phyloP scores from a whole-genome alignment of 2,888 invertebrate species.

The Hyles lineata region DNA sequence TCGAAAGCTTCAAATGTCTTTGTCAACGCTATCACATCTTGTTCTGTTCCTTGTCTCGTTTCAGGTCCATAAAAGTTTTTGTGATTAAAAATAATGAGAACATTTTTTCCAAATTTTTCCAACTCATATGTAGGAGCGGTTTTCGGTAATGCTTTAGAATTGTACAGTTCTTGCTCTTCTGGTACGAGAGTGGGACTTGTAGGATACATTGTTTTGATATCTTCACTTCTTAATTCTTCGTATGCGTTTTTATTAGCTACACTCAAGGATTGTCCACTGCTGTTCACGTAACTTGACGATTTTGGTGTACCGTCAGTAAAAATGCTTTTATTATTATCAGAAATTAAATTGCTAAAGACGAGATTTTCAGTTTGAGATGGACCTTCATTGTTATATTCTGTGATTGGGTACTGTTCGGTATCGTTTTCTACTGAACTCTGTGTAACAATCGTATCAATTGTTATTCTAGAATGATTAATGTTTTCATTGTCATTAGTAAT shows the following conservation, averaged over 20 bases:
- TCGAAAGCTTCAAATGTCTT: constrained; percentile 61
- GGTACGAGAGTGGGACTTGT: not conserved
- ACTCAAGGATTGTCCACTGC: too few relatives aligned
- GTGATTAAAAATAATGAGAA: constrained; percentile 70
- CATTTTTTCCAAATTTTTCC: constrained; percentile 68
- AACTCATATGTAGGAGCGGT: constrained; percentile 64
- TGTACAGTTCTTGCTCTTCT: constrained; percentile 7
- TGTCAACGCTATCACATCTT: constrained; percentile 60
- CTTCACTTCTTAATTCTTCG: not conserved
- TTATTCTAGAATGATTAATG: not conserved
- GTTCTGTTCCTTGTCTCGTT: constrained; percentile 59
- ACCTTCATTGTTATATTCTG: not conserved
- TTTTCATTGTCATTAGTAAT: not conserved
- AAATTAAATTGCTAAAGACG: not conserved
- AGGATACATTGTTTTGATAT: not conserved
- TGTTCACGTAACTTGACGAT: not conserved
- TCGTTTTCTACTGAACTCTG: not conserved
- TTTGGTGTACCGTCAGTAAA: constrained; percentile 5
- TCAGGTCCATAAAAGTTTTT: constrained; percentile 55
- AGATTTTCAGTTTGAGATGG: not conserved
- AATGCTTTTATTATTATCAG: constrained; percentile 8
- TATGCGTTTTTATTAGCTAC: not conserved
- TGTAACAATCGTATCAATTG: not conserved
- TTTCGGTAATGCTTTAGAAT: constrained; percentile 50
- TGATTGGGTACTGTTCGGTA: not conserved